Evolutionary conservation across 1,140 invertebrate genomes (phyloP).

Genomic region (Chelonus insularis): DNA sequence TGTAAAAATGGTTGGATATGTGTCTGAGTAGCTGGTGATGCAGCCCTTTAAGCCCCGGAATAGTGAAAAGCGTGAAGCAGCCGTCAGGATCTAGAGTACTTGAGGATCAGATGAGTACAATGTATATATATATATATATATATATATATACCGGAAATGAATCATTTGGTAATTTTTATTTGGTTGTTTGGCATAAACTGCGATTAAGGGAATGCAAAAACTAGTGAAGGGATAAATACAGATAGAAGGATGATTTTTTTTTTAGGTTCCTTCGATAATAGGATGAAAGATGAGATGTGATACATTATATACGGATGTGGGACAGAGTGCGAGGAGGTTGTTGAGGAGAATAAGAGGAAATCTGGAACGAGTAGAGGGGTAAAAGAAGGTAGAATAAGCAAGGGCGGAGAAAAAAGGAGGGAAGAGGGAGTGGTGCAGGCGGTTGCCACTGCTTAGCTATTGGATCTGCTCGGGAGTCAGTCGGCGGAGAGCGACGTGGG

Average conservation of each 20-base stretch:
- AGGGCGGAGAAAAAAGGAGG: constrained; percentile 19
- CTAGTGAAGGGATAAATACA: constrained; percentile 32
- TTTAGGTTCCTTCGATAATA: neutral
- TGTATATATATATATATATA: constrained; percentile 7
- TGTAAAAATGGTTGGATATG: no score
- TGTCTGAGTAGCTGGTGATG: no score
- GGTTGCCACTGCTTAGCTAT: constrained; percentile 24
- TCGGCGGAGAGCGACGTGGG: constrained; percentile 31
- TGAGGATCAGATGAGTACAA: neutral
- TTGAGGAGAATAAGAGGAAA: constrained; percentile 24
- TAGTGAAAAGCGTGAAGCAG: no score
- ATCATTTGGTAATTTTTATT: constrained; percentile 55
- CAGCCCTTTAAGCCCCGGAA: no score
- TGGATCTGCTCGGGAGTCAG: constrained; percentile 28
- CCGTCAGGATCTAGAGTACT: no score
- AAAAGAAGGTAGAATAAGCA: constrained; percentile 1
- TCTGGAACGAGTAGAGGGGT: constrained; percentile 26
- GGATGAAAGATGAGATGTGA: neutral
- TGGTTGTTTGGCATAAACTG: neutral
- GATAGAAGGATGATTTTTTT: constrained; percentile 12
- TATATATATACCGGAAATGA: constrained; percentile 50
- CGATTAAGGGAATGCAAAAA: constrained; percentile 27
- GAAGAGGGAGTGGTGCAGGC: constrained; percentile 29
- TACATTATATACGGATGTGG: constrained; percentile 9
- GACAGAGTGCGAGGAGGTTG: constrained; percentile 20